Evolutionary conservation across 2,113 vertebrate species (phyloP), one percentile per base, ranked within the genome.

Genomic region (Leptodactylus fuscus): DNA sequence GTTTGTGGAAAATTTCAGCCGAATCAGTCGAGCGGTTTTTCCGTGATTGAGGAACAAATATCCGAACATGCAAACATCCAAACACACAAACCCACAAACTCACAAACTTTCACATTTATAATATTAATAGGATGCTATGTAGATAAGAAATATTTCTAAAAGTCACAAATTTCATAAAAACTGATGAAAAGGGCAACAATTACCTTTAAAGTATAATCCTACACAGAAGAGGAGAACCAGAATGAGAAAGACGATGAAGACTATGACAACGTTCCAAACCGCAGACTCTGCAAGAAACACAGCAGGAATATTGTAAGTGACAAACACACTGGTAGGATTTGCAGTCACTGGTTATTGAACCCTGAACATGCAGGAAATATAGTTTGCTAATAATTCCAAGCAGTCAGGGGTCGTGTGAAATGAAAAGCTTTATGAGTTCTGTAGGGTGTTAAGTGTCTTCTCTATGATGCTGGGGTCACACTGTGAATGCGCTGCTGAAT

Each of bases 201-300:
- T 79, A 55, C 73, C 73, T 76, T 16, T 76, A 49, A 3, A 51
- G 29, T 38, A 58, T 4, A 60, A 58, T 36, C 2, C 34, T 15
- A 76, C 2, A 51, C 46, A 76, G 73, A 16, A 32, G 44, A 76
- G 1, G 29, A 76, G 24, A 10, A 29, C 5, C 27, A 76, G 46
- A 11, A 78, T 53, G 41, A 85, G 22, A 7, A 15, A 15, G 48
- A 77, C 4, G 44, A n/a, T 10, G 12, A 76, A 32, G 36, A 32
- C 48, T 3, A 34, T 7, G 27, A 27, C 12, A 34, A 32, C 34
- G 5, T 5, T 62, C 73, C 73, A 85, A 34, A 4, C 24, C 18
- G 4, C 3, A 27, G 83, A 85, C 16, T 65, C 83, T 85, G 58
- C 24, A 51, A 78, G 13, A 13, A 76, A 20, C 44, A 34, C 75